A percentile compares a stretch with the other conserved stretches of the same genome.
Evolutionary conservation across 2,113 vertebrate genomes (phyloP).

Genomic region (Rutilus rutilus): DNA sequence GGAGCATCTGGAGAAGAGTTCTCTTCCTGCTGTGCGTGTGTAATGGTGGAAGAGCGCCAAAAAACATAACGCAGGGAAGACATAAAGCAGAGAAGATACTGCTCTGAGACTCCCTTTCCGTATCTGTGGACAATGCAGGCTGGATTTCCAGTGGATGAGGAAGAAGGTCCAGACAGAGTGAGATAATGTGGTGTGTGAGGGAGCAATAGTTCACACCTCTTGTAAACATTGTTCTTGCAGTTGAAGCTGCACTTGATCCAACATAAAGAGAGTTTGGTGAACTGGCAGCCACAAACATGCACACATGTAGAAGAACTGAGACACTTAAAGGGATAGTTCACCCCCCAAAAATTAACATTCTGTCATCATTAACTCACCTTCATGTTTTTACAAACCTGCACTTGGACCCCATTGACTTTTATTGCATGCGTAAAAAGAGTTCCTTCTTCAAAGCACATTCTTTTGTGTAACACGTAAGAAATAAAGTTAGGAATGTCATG

Average conservation of each 20-base stretch:
- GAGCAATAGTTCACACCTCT: constrained; percentile 16
- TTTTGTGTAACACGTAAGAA: not conserved
- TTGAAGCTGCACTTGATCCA: constrained; percentile 25
- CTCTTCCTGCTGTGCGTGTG: constrained; percentile 18
- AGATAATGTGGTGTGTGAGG: constrained; percentile 14
- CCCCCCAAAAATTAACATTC: not conserved
- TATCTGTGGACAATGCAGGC: constrained; percentile 2
- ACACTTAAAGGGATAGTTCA: not conserved
- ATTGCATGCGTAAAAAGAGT: not conserved
- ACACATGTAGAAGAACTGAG: constrained; percentile 27
- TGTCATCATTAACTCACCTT: not conserved
- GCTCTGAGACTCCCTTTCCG: constrained; percentile 33
- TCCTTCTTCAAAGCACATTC: not conserved
- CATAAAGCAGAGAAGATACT: constrained; percentile 28
- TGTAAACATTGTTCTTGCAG: constrained; percentile 20
- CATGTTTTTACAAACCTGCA: not conserved
- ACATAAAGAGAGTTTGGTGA: constrained; percentile 19
- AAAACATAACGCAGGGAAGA: constrained; percentile 14
- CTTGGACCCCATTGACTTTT: not conserved
- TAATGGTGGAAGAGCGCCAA: constrained; percentile 20
- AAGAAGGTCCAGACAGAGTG: constrained; percentile 31
- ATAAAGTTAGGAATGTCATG: not conserved
- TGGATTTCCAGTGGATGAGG: not conserved
- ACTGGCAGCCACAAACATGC: not conserved
- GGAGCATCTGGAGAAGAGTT: constrained; percentile 23